phyloP scores from a whole-genome alignment of 2,797 vertebrate species.

The Psittacula echo region DNA sequence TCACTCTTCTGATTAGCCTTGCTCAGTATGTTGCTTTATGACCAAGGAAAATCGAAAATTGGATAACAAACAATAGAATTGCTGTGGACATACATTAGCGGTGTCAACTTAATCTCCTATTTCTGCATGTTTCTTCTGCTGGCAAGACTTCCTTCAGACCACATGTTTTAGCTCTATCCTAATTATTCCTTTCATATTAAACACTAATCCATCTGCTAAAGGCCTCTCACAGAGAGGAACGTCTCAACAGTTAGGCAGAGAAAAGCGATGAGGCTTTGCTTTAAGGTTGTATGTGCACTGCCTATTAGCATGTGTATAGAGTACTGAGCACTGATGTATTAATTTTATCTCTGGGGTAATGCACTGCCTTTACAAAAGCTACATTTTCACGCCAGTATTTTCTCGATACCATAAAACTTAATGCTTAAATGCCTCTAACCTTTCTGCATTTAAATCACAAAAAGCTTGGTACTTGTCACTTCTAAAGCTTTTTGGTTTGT shows the following conservation, averaged over 20 bases:
- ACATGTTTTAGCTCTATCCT: slow-evolving; percentile 65
- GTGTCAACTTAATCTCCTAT: slow-evolving; percentile 78
- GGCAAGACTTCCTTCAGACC: slow-evolving; percentile 71
- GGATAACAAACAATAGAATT: slow-evolving; percentile 72
- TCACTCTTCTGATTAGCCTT: slow-evolving; percentile 71
- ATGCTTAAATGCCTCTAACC: slow-evolving; percentile 26
- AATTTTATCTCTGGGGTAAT: slow-evolving; percentile 69
- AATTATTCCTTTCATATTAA: slow-evolving; percentile 68
- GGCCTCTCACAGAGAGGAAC: slow-evolving; percentile 27
- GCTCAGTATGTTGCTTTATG: slow-evolving; percentile 60
- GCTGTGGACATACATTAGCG: slow-evolving; percentile 76
- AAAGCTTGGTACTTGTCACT: slow-evolving; percentile 28
- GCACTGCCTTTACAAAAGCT: slow-evolving; percentile 79
- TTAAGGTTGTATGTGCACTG: slow-evolving; percentile 66
- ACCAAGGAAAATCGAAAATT: slow-evolving; percentile 71
- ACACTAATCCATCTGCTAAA: slow-evolving; percentile 75
- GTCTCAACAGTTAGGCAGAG: slow-evolving; percentile 54
- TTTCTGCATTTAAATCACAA: slow-evolving; percentile 44
- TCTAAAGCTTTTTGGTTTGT: slow-evolving; percentile 45
- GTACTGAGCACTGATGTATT: slow-evolving; percentile 70
- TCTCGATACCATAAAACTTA: neutral
- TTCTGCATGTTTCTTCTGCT: slow-evolving; percentile 76
- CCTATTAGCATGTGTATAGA: slow-evolving; percentile 72
- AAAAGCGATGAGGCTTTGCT: slow-evolving; percentile 67
- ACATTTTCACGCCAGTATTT: neutral